phyloP scores from a whole-genome alignment of 2,888 invertebrate genomes.

The Drosophila atripex region DNA sequence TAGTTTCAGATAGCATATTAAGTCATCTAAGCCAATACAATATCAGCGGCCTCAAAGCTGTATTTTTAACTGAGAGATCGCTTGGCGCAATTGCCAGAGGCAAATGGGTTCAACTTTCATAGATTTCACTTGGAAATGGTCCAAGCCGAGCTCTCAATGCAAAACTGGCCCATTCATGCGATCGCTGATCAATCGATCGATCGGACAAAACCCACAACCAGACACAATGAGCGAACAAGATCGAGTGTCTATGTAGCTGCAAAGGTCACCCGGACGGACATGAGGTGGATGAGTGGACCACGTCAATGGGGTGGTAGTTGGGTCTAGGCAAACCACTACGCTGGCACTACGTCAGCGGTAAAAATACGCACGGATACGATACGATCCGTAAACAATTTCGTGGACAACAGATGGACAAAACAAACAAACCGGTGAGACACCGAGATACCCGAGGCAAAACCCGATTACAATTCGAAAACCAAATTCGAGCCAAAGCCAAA shows the following conservation, averaged over 20 bases:
- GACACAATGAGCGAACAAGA: slow-evolving; percentile 60
- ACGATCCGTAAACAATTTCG: slow-evolving; percentile 1
- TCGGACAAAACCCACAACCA: slow-evolving; percentile 18
- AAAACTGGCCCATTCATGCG: slow-evolving; percentile 57
- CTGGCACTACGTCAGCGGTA: slow-evolving; percentile 52
- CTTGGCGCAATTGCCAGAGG: slow-evolving; percentile 33
- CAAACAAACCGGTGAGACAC: slow-evolving; percentile 28
- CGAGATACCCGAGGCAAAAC: slow-evolving; percentile 11
- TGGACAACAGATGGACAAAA: slow-evolving; percentile 16
- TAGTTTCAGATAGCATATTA: neutral
- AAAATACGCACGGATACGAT: slow-evolving; percentile 46
- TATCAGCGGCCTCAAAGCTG: slow-evolving; percentile 32
- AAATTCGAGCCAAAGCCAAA: slow-evolving; percentile 30
- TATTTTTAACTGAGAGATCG: slow-evolving; percentile 14
- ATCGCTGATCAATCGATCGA: slow-evolving; percentile 26
- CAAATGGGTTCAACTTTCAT: slow-evolving; percentile 62
- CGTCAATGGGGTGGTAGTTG: slow-evolving; percentile 69
- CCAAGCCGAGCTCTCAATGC: slow-evolving; percentile 55
- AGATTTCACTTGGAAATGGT: slow-evolving; percentile 76
- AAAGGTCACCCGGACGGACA: slow-evolving; percentile 60
- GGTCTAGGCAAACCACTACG: slow-evolving; percentile 80
- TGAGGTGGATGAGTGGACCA: slow-evolving; percentile 56
- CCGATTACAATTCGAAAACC: slow-evolving; percentile 13
- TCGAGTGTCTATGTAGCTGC: slow-evolving; percentile 53
- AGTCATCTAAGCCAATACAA: slow-evolving; percentile 2